phyloP scores from a whole-genome alignment of 2,113 vertebrate genomes.

The Cnemophilus loriae region DNA sequence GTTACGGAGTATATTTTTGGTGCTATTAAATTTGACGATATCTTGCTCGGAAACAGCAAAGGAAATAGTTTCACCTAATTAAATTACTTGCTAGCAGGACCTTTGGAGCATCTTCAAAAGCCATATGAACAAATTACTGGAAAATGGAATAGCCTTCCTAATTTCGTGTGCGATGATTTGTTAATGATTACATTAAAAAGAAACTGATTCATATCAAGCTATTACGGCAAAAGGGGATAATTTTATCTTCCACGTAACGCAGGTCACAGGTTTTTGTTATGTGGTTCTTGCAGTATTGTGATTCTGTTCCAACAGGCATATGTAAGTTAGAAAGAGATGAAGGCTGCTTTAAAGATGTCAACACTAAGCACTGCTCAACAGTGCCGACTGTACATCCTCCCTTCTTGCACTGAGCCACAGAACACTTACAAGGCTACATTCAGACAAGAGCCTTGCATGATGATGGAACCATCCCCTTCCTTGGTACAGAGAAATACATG shows the following conservation, averaged over 20 bases:
- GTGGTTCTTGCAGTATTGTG: neutral
- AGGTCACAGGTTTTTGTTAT: neutral
- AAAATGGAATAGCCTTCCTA: slow-evolving; percentile 8
- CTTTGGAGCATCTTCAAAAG: slow-evolving; percentile 4
- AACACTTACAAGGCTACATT: neutral
- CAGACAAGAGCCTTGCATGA: neutral
- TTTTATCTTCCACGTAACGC: neutral
- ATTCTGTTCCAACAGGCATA: neutral
- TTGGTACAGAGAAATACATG: neutral
- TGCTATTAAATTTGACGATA: slow-evolving; percentile 8
- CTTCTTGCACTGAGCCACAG: neutral
- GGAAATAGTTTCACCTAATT: slow-evolving; percentile 34
- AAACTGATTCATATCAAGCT: neutral
- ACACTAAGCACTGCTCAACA: neutral
- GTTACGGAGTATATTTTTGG: neutral
- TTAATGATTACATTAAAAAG: neutral
- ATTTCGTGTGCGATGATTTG: neutral
- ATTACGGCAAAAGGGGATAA: neutral
- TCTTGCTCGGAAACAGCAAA: neutral
- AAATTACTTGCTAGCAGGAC: neutral
- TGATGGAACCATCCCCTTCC: neutral
- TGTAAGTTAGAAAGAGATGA: neutral
- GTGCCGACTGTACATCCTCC: neutral
- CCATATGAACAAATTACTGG: neutral
- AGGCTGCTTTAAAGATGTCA: neutral